Evolutionary conservation across 2,888 invertebrate species (phyloP), one percentile per base, ranked within the genome.

Genomic region (Acanthoscelides obtectus): DNA sequence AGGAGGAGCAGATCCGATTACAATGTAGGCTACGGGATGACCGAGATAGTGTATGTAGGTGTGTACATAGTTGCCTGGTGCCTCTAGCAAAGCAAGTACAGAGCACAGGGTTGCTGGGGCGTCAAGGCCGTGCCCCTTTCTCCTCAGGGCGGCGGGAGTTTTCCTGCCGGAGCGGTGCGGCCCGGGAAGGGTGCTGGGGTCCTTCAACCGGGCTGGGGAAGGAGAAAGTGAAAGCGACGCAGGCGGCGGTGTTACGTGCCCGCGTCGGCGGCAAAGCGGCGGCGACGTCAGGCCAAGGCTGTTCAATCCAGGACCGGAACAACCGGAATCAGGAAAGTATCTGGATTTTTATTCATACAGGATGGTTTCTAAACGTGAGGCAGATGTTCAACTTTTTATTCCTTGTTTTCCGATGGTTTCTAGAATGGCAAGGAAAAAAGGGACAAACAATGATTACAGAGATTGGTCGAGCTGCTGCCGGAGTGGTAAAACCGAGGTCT

Each of bases 261-360:
- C 69, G 72, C 72, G 76, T 76, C 74, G 74, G 74, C 76, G 77
- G 75, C 74, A 77, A 73, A 72, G 77, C 74, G 77, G 72, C 75
- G 73, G 76, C 75, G 76, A 73, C 76, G 76, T 67, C 76, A 77
- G 79, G 45, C 45, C 45, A 45, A 45, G 45, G 77, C 78, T 76
- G 75, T 76, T 77, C 77, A 76, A 76, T 77, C 77, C 75, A 75
- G 77, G 74, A 74, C 69, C 73, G 70, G 72, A 69, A 65, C 45
- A 72, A n/a, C 74, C 69, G 71, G 69, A 72, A 69, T 73, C 73
- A 71, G 73, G 72, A 74, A 73, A 72, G 17, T n/a, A n/a, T n/a
- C n/a, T n/a, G n/a, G n/a, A n/a, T n/a, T n/a, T n/a, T n/a, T n/a
- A n/a, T n/a, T n/a, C n/a, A n/a, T n/a, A n/a, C n/a, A n/a, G n/a